Conservation (phyloP, 2,797 vertebrate species). For the Florisuga fusca region DNA sequence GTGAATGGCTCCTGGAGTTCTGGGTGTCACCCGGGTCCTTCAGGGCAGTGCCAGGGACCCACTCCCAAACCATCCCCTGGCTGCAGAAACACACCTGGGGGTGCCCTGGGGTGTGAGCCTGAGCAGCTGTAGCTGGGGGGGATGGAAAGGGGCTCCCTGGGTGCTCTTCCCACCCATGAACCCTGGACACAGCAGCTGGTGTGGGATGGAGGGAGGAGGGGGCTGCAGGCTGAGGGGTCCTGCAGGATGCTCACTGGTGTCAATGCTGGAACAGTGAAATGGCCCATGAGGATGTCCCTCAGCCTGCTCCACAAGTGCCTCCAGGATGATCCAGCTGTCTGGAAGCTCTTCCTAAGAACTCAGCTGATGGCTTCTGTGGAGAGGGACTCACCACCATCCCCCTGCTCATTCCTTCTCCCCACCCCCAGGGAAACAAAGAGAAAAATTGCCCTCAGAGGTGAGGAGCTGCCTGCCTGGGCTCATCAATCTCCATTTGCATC, state of each 20-base stretch:
- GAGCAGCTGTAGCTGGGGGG: fast-evolving
- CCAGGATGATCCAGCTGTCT: not conserved
- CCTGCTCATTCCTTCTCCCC: not conserved
- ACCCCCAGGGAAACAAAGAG: not conserved
- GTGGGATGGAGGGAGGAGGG: not conserved
- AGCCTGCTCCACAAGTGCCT: fast-evolving
- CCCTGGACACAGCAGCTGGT: not conserved
- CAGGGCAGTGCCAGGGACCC: fast-evolving
- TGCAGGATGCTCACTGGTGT: not conserved
- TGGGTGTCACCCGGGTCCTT: fast-evolving
- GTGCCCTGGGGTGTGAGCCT: too few species aligned
- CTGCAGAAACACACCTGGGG: not conserved
- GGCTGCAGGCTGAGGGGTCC: not conserved
- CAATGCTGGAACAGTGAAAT: fast-evolving
- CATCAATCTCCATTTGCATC: slow-evolving; percentile 38
- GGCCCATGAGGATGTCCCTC: fast-evolving
- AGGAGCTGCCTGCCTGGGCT: not conserved
- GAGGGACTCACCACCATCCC: not conserved
- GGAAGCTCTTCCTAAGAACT: not conserved
- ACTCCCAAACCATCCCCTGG: not conserved
- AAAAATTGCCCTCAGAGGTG: not conserved
- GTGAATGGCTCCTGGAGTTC: not conserved
- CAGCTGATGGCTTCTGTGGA: not conserved
- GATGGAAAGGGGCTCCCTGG: not conserved
- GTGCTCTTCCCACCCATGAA: fast-evolving